phyloP scores from a whole-genome alignment of 2,113 vertebrate species.

The Pundamilia nyererei region DNA sequence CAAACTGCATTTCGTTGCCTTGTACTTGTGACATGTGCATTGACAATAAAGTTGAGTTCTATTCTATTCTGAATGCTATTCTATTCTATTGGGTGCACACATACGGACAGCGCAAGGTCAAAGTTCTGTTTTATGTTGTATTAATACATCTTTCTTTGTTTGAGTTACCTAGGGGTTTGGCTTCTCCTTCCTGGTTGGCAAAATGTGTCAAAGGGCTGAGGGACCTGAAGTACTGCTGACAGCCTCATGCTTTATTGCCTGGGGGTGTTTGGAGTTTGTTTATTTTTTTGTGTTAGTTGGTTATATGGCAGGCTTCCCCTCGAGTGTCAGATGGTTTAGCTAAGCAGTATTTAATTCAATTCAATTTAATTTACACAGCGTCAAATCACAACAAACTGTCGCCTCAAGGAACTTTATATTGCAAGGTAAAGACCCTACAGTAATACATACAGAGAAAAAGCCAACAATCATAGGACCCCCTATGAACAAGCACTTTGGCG shows the following conservation, averaged over 20 bases:
- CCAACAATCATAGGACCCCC: fast-evolving
- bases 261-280: neutral
- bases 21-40: neutral
- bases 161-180: neutral
- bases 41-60: neutral
- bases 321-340: neutral
- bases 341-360: neutral
- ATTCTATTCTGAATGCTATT: neutral
- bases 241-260: neutral
- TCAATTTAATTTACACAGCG: neutral
- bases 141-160: neutral
- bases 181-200: neutral
- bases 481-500: neutral
- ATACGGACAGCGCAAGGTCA: fast-evolving
- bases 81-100: neutral
- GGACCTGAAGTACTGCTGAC: neutral
- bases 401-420: neutral
- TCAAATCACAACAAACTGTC: neutral
- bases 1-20: neutral
- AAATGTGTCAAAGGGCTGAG: fast-evolving
- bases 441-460: neutral
- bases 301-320: neutral
- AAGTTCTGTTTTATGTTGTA: neutral
- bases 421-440: neutral
- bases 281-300: neutral